A percentile compares a stretch with the other conserved stretches of the same genome.
Conservation (phyloP, 2,888 invertebrate genomes). For the Halictus ligatus region DNA sequence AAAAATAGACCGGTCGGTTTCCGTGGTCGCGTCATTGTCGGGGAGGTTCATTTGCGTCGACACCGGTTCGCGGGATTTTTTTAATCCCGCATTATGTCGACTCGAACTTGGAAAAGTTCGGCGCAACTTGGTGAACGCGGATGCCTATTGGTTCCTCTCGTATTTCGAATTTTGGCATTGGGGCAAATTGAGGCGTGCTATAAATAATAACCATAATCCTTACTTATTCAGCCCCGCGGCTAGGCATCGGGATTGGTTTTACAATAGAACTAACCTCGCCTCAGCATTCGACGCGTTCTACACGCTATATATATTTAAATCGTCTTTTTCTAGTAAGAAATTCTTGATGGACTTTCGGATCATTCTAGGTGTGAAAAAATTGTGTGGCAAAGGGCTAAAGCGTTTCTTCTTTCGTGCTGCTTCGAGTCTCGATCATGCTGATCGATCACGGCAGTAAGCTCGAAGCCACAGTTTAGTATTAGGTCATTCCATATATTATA, state of each 20-base stretch:
- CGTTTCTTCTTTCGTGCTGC: neutral
- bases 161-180: neutral
- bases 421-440: neutral
- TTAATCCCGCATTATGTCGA: neutral
- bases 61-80: neutral
- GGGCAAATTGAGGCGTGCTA: neutral
- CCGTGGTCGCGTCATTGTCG: constrained; percentile 38
- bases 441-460: neutral
- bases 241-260: no score
- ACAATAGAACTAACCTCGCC: no score
- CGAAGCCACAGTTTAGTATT: neutral
- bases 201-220: no score
- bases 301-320: neutral
- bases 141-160: neutral
- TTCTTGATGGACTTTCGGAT: no score
- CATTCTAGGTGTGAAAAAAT: no score
- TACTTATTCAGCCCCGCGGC: no score
- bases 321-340: no score
- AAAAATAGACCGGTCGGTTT: constrained; percentile 56
- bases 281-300: no score
- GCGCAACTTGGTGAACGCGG: no score
- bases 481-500: neutral
- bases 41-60: constrained; percentile 18
- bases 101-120: no score
- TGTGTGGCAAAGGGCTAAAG: no score